Base-by-base conservation (phyloP, 2,113 vertebrate species). In the Chelonoidis abingdonii region DNA sequence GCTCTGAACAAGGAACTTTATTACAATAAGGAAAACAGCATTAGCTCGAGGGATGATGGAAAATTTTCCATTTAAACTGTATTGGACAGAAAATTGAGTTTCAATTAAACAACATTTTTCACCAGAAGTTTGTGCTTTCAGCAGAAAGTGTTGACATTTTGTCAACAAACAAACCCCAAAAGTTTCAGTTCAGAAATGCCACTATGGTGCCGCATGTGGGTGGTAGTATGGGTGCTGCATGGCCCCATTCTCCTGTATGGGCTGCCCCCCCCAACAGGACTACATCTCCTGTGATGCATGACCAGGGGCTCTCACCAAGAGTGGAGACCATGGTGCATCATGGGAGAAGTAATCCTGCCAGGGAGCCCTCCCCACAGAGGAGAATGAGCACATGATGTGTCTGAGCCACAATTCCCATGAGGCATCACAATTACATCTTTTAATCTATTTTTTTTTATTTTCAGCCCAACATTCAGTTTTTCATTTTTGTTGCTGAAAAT, bases 11-110 rank as follows among this genome's bases (percentile, higher is more conserved):
- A 84, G 17, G 2, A 78, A 27, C 44, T 29, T 76, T 62, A 56
- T 24, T 90, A 47, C 53, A 65, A 10, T 31, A 12, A 1, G 86
- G 83, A 79, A 83, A 75, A 35, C 27, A 10, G 5, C 27, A 3
- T 0, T 35, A 4, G 11, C 12, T 12, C 81, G 9, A 35, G 17
- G 0, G 0, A 57, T 53, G 44, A 47, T 31, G 83, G 54, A 47
- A 75, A 50, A 7, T 0, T 1, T n/a, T 83, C 27, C 84, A 76
- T 16, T 27, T 41, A 47, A 31, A 27, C 92, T 44, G 27, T 8
- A 94, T 92, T 57, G 81, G 1, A 35, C 25, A 22, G 50, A 59
- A 88, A 50, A 8, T 10, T 5, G 11, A 0, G 21, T 76, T 65
- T 27, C 6, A 8, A 82, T 90, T 89, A 1, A 38, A 49, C 50